Evolutionary conservation across 2,888 invertebrate genomes (phyloP).

Genomic region (Ypsolopha scabrella): DNA sequence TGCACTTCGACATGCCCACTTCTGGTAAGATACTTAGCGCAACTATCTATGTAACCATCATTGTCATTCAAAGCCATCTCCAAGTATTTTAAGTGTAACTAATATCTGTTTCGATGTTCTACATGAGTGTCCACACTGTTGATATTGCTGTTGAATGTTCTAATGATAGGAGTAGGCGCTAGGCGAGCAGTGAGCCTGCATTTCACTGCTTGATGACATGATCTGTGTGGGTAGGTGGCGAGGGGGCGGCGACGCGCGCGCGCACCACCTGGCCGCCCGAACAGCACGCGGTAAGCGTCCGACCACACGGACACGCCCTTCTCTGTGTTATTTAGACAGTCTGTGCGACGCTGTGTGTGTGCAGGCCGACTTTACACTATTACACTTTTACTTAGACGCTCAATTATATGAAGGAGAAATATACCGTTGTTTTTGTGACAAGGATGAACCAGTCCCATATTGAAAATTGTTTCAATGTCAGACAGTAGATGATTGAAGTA

Average conservation of each 20-base stretch:
- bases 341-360: conserved; percentile 38
- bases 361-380: no score
- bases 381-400: conserved; percentile 46
- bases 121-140: no score
- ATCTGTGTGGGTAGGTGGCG: conserved; percentile 63
- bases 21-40: conserved; percentile 47
- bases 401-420: conserved; percentile 33
- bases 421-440: conserved; percentile 28
- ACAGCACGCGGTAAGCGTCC: conserved; percentile 62
- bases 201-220: conserved; percentile 14
- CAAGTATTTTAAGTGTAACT: no score
- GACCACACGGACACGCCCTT: conserved; percentile 22
- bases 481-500: neutral
- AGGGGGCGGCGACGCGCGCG: conserved; percentile 49
- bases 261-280: conserved; percentile 44
- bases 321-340: no score
- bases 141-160: neutral
- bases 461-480: neutral
- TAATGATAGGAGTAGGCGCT: neutral
- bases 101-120: no score
- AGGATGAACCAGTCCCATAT: neutral
- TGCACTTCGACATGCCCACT: conserved; percentile 77
- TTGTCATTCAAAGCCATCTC: no score
- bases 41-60: no score
- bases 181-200: neutral